Percentiles rank a stretch among this genome's conserved stretches.
Conservation (phyloP, 2,113 vertebrate genomes). For the Agelaius phoeniceus region DNA sequence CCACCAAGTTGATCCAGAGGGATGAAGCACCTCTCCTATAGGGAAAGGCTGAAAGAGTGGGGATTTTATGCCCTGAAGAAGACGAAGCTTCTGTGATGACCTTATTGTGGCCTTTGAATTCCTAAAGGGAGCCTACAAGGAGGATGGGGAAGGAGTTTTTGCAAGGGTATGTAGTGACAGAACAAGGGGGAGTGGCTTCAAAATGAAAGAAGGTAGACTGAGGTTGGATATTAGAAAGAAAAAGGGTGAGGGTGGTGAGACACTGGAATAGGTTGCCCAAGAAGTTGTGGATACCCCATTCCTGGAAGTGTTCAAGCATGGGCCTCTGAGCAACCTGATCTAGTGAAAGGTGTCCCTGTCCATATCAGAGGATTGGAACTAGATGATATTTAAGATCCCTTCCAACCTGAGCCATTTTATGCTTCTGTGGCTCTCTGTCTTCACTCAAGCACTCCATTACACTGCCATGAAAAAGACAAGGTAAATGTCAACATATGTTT, state of each 20-base stretch:
- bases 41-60: not conserved
- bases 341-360: not conserved
- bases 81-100: not conserved
- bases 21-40: not conserved
- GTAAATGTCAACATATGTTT: not conserved
- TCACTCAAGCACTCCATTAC: not conserved
- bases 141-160: not conserved
- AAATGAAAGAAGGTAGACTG: not conserved
- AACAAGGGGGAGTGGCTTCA: not conserved
- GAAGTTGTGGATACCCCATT: not conserved
- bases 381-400: not conserved
- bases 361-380: not conserved
- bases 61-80: not conserved
- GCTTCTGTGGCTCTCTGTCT: not conserved
- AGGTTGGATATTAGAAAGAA: not conserved
- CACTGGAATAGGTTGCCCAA: not conserved
- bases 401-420: not conserved
- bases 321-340: not conserved
- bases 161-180: not conserved
- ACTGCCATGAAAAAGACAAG: not conserved
- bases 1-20: not conserved
- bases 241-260: not conserved
- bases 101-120: not conserved
- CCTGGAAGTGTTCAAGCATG: not conserved
- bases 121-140: not conserved